Evolutionary conservation across 2,888 invertebrate genomes (phyloP).

Genomic region (Leptopterna dolabrata): DNA sequence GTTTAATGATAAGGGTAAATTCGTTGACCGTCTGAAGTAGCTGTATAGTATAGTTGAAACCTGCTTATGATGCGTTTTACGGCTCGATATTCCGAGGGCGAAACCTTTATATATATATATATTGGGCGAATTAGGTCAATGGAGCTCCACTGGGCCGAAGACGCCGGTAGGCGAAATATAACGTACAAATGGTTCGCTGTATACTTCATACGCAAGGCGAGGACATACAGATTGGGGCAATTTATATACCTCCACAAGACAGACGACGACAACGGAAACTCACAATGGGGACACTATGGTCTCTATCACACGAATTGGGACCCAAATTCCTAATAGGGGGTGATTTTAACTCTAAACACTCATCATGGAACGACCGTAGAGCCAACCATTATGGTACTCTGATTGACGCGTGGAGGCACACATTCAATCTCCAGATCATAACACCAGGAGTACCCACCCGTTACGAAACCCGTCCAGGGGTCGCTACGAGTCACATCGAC

Average conservation of each 20-base stretch:
- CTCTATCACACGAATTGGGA: neutral
- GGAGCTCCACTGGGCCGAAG: no score
- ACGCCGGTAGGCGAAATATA: no score
- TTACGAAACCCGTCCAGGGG: neutral
- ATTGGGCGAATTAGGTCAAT: no score
- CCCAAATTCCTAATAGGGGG: neutral
- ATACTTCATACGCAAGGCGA: neutral
- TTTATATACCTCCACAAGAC: neutral
- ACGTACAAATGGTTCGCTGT: neutral
- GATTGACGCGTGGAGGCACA: neutral
- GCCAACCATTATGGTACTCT: neutral
- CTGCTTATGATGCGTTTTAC: no score
- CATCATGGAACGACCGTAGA: neutral
- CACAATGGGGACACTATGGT: neutral
- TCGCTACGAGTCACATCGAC: neutral
- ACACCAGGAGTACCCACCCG: neutral
- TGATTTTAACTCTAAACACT: neutral
- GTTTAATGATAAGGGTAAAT: no score
- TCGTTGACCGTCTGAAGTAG: no score
- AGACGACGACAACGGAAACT: neutral
- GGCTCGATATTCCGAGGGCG: no score
- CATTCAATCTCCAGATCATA: neutral
- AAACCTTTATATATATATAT: no score
- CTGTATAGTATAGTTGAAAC: no score
- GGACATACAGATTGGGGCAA: neutral